Conservation (phyloP, 2,797 vertebrate genomes). For the Urophycis tenuis region DNA sequence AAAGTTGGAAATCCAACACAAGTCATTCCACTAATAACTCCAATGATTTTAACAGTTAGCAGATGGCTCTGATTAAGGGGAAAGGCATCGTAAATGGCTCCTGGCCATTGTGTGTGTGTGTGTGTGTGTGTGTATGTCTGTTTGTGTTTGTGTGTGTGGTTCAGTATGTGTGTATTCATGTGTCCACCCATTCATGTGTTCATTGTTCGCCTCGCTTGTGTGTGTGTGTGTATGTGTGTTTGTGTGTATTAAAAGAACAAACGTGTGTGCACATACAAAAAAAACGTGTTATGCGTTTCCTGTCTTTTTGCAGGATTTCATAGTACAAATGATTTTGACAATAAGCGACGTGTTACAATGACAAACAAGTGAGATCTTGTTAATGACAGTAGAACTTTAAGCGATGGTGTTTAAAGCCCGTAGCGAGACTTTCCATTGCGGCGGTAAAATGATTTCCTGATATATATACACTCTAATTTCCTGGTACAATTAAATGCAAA, state of each 20-base stretch:
- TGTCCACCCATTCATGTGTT: neutral
- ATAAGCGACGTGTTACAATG: neutral
- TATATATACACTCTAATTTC: neutral
- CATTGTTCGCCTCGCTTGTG: too few relatives aligned
- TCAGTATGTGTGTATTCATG: slow-evolving; percentile 20
- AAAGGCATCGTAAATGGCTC: slow-evolving; percentile 40
- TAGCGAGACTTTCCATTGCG: neutral
- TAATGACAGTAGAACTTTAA: neutral
- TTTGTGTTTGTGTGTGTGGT: slow-evolving; percentile 6
- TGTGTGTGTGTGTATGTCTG: slow-evolving; percentile 16
- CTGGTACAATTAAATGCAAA: neutral
- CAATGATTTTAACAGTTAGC: slow-evolving; percentile 30
- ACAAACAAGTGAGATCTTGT: slow-evolving; percentile 6
- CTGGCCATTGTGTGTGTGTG: slow-evolving; percentile 26
- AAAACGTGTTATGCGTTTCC: neutral
- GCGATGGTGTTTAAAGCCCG: neutral
- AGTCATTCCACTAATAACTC: slow-evolving; percentile 33
- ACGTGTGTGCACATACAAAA: neutral
- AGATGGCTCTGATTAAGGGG: slow-evolving; percentile 42
- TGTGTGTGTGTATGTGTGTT: slow-evolving; percentile 3
- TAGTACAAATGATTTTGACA: neutral
- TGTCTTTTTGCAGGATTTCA: neutral
- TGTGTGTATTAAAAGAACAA: neutral
- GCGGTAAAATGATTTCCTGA: slow-evolving; percentile 1
- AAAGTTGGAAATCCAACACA: slow-evolving; percentile 39